A percentile compares a stretch with the other conserved stretches of the same genome.
phyloP scores from a whole-genome alignment of 2,797 vertebrate genomes.

The Euphonia xanthogaster region DNA sequence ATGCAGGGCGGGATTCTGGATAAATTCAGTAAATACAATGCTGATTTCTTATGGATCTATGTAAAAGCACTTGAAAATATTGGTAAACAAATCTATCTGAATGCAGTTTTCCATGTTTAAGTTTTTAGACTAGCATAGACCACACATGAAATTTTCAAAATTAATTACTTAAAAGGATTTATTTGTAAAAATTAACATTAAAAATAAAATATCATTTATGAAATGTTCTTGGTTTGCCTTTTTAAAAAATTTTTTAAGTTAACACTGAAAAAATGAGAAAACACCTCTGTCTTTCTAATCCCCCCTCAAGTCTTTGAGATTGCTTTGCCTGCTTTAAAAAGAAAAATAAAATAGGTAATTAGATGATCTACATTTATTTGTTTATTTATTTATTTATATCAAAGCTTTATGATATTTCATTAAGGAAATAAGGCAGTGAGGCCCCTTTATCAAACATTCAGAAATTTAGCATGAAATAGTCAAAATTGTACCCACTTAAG shows the following conservation, averaged over 20 bases:
- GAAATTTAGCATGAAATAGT: not conserved
- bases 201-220: not conserved
- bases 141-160: not conserved
- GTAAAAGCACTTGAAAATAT: not conserved
- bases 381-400: not conserved
- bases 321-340: not conserved
- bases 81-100: not conserved
- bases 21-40: not conserved
- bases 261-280: not conserved
- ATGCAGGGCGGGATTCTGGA: not conserved
- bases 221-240: not conserved
- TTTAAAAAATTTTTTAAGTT: not conserved
- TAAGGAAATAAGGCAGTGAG: not conserved
- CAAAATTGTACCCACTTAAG: not conserved
- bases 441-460: not conserved
- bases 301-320: not conserved
- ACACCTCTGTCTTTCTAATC: not conserved
- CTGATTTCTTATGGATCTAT: not conserved
- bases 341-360: not conserved
- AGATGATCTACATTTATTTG: not conserved
- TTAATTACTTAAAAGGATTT: not conserved
- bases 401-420: not conserved
- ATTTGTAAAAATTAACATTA: not conserved
- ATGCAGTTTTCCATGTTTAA: not conserved
- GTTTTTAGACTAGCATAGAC: not conserved